A percentile compares a stretch with the other conserved stretches of the same genome.
Conservation (phyloP, 1,140 invertebrate genomes). For the Drosophila biarmipes region DNA sequence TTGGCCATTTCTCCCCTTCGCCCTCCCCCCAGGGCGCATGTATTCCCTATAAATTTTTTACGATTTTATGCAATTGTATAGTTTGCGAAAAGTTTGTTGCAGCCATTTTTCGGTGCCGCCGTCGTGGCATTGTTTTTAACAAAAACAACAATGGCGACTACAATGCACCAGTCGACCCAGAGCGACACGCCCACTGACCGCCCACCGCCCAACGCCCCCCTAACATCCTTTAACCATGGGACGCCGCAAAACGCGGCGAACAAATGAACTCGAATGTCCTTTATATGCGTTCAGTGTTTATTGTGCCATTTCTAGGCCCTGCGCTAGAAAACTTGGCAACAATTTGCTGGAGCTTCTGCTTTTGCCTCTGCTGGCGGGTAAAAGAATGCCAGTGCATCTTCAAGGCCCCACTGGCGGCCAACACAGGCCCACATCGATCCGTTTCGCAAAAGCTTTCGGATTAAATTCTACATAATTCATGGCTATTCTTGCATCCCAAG, state of each 20-base stretch:
- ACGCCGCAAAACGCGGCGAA: constrained; percentile 67
- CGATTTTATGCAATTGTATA: constrained; percentile 82
- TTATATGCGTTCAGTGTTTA: constrained; percentile 81
- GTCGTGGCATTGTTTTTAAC: constrained; percentile 75
- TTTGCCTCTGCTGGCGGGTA: constrained; percentile 24
- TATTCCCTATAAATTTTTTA: constrained; percentile 82
- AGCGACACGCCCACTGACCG: constrained; percentile 54
- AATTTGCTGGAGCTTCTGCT: constrained; percentile 48
- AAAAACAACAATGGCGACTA: constrained; percentile 33
- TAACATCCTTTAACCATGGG: constrained; percentile 23
- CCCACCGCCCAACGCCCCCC: neutral
- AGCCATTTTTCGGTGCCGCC: constrained; percentile 76
- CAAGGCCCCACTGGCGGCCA: constrained; percentile 35
- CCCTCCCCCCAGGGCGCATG: constrained; percentile 64
- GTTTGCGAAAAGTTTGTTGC: constrained; percentile 77
- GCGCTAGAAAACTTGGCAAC: constrained; percentile 69
- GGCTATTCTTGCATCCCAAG: constrained; percentile 9
- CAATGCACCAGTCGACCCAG: constrained; percentile 63
- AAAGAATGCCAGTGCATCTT: constrained; percentile 44
- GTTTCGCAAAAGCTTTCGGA: constrained; percentile 58
- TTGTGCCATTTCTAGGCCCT: constrained; percentile 74
- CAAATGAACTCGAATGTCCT: constrained; percentile 80
- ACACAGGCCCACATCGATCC: constrained; percentile 61
- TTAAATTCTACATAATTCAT: constrained; percentile 78
- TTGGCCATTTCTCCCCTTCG: constrained; percentile 8